Evolutionary conservation across 2,113 vertebrate genomes (phyloP), one percentile per base, ranked within the genome.

Genomic region (Melospiza melodia): DNA sequence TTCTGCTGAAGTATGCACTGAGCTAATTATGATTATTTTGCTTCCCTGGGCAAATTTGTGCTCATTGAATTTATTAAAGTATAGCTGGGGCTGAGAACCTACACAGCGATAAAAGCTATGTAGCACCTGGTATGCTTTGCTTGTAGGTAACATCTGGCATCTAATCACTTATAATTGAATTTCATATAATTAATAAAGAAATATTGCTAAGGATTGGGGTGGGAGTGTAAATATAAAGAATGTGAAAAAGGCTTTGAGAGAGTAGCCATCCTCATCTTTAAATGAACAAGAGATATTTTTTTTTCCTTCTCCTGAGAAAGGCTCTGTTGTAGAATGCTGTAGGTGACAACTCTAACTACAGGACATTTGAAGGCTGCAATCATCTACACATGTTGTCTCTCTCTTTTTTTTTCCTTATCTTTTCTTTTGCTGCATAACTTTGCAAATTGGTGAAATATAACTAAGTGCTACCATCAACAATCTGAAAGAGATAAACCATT

Each of bases 11-110:
- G 67, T 33, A 57, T 51, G 48, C 58, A 59, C 22, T 51, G 28
- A 66, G 44, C 73, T 74, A 87, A 83, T 93, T 83, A 48, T 68
- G 37, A 73, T 82, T 88, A 86, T 93, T 96, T 97, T 82, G 81
- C 88, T 93, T 87, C 78, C 62, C 61, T 95, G 79, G 73, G 85
- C 80, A 79, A 92, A 90, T 96, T 88, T 52, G 44, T 33, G 58
- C 41, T 78, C 52, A 18, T 27, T 90, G 86, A 69, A 54, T 75
- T 85, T 91, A 63, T 69, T 87, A 58, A 71, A 62, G n/a, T 81
- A 41, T 18, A 87, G 37, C 69, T 78, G 49, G 69, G 74, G 41
- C 82, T 37, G 80, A 76, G 86, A 87, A 71, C 65, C 76, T 82
- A 8, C 18, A 41, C n/a, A 81, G 51, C 65, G 80, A 25, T 81